Evolutionary conservation across 2,888 invertebrate species (phyloP).

Genomic region (Elegia similella): DNA sequence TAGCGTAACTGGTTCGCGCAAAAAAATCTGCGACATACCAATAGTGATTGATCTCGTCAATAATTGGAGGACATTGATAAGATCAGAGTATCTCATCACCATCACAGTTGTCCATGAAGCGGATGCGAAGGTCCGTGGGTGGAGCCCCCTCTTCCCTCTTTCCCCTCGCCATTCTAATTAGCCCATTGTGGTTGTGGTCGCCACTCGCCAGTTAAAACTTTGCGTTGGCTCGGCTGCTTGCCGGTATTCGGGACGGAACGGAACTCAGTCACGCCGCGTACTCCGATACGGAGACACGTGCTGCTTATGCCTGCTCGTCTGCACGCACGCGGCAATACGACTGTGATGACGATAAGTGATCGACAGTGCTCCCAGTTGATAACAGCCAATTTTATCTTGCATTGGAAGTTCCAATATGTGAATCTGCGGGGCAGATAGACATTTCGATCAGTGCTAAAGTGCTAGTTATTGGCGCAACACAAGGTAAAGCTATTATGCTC

Average conservation of each 20-base stretch:
- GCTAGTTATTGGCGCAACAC: constrained; percentile 58
- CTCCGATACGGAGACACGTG: constrained; percentile 56
- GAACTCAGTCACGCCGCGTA: constrained; percentile 58
- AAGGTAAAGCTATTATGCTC: constrained; percentile 75
- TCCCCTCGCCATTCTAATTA: constrained; percentile 78
- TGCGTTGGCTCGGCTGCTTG: constrained; percentile 59
- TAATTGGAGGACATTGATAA: constrained; percentile 41
- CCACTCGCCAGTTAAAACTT: constrained; percentile 59
- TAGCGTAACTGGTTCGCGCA: background rate
- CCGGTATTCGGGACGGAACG: constrained; percentile 14
- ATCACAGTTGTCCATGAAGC: constrained; percentile 65
- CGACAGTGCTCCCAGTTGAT: constrained; percentile 61
- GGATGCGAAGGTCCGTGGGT: constrained; percentile 78
- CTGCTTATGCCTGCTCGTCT: constrained; percentile 30
- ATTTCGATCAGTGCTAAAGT: constrained; percentile 48
- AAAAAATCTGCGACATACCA: constrained; percentile 18
- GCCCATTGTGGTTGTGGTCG: constrained; percentile 65
- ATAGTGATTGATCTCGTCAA: constrained; percentile 25
- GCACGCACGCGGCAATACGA: constrained; percentile 50
- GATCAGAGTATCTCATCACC: constrained; percentile 56
- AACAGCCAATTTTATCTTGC: constrained; percentile 51
- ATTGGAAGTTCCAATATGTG: constrained; percentile 54
- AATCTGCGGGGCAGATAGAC: constrained; percentile 43
- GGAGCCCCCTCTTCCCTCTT: constrained; percentile 61
- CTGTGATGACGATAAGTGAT: constrained; percentile 73